Conservation (phyloP, 2,113 vertebrate species). For the Anoplopoma fimbria region DNA sequence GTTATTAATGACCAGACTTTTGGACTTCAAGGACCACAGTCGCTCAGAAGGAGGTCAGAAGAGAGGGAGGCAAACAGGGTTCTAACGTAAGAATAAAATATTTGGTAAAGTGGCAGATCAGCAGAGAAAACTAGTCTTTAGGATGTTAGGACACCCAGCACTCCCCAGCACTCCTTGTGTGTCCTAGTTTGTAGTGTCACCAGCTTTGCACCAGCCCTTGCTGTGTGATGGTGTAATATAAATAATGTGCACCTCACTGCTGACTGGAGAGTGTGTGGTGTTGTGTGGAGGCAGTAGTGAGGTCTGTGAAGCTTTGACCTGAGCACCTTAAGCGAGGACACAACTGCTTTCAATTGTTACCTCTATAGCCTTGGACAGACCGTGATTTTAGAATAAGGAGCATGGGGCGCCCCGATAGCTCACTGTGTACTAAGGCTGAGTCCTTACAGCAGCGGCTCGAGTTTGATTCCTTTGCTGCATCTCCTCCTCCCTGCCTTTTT, state of each 20-base stretch:
- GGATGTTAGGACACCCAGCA: conserved; percentile 43
- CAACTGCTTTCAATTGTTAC: background rate
- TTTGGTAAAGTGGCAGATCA: conserved; percentile 56
- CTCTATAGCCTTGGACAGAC: background rate
- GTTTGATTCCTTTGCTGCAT: background rate
- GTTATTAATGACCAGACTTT: conserved; percentile 77
- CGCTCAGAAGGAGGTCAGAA: conserved; percentile 74
- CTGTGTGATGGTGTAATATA: conserved; percentile 41
- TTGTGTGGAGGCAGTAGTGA: conserved; percentile 19
- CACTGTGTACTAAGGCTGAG: background rate
- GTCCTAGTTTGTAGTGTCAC: conserved; percentile 53
- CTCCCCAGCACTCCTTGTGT: conserved; percentile 11
- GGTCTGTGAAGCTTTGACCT: conserved; percentile 10
- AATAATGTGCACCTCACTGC: conserved; percentile 46
- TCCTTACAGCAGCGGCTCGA: background rate
- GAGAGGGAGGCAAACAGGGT: conserved; percentile 54
- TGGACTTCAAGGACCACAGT: conserved; percentile 78
- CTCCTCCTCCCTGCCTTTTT: background rate
- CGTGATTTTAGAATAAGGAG: background rate
- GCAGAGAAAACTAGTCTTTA: conserved; percentile 45
- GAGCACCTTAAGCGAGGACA: conserved; percentile 13
- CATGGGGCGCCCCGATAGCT: background rate
- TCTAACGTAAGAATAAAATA: conserved; percentile 59
- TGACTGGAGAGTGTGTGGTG: conserved; percentile 46
- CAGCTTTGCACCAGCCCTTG: conserved; percentile 19